phyloP scores from a whole-genome alignment of 2,797 vertebrate species.

The Clamator glandarius region DNA sequence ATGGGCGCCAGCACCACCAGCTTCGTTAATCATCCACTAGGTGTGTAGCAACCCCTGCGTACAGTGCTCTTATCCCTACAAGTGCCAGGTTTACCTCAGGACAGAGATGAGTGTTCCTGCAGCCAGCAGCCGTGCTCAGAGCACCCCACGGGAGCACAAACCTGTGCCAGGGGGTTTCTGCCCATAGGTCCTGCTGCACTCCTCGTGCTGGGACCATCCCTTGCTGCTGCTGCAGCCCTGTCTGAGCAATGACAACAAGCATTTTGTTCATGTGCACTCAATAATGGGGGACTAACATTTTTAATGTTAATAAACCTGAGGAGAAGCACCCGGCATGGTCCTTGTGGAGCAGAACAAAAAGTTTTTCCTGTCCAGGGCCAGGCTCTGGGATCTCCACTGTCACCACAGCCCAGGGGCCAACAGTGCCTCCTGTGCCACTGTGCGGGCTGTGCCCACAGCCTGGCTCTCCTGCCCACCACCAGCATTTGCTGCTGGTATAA shows the following conservation, averaged over 20 bases:
- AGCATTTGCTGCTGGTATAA: background rate
- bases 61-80: background rate
- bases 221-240: background rate
- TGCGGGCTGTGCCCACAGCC: background rate
- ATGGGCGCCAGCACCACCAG: background rate
- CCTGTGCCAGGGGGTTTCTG: background rate
- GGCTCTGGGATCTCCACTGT: fast-evolving
- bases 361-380: background rate
- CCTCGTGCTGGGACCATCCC: fast-evolving
- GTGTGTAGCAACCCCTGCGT: background rate
- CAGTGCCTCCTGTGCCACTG: background rate
- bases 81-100: background rate
- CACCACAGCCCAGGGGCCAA: background rate
- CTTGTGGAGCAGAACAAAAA: background rate
- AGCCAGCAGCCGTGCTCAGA: background rate
- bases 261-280: fast-evolving
- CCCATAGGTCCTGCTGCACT: background rate
- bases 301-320: slow-evolving; percentile 22
- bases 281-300: background rate
- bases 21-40: background rate
- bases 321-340: background rate
- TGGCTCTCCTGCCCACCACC: background rate
- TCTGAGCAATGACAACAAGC: fast-evolving
- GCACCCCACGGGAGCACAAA: background rate
- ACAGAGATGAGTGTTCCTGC: background rate